Evolutionary conservation across 2,797 vertebrate genomes (phyloP).

Genomic region (Lutjanus campechanus): DNA sequence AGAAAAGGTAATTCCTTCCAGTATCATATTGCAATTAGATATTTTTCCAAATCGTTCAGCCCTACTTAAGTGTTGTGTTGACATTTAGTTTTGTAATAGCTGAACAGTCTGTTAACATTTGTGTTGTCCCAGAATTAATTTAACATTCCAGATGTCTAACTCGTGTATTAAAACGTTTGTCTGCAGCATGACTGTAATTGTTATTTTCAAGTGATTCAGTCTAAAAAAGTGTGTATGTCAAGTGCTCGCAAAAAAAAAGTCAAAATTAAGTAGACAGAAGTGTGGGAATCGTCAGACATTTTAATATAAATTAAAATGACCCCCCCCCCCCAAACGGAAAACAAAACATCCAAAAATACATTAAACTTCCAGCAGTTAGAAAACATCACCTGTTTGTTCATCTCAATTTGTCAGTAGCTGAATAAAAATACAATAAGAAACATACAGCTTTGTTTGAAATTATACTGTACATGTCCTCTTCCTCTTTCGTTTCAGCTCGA

Average conservation of each 20-base stretch:
- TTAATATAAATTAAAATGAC: slow-evolving; percentile 88
- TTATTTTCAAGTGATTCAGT: not conserved
- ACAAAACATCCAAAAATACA: slow-evolving; percentile 83
- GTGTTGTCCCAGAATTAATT: not conserved
- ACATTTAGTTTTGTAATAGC: not conserved
- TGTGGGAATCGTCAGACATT: slow-evolving; percentile 77
- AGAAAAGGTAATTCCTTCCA: too few species aligned
- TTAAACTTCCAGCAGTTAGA: slow-evolving; percentile 84
- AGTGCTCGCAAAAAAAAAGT: not conserved
- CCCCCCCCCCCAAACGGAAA: slow-evolving; percentile 72
- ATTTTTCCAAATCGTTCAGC: too few species aligned
- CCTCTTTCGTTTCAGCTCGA: slow-evolving; percentile 10
- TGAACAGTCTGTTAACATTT: not conserved
- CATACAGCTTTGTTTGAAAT: slow-evolving; percentile 72
- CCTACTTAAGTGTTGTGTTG: too few species aligned
- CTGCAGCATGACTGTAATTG: slow-evolving; percentile 14
- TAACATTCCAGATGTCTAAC: slow-evolving; percentile 38
- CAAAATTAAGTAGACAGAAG: not conserved
- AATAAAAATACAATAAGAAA: slow-evolving; percentile 85
- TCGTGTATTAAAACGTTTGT: slow-evolving; percentile 11
- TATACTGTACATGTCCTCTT: slow-evolving; percentile 43
- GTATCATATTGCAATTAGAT: too few species aligned
- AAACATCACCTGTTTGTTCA: slow-evolving; percentile 79
- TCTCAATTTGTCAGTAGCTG: slow-evolving; percentile 75
- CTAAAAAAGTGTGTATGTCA: not conserved